Conservation (phyloP, 2,113 vertebrate genomes). For the Suncus etruscus region DNA sequence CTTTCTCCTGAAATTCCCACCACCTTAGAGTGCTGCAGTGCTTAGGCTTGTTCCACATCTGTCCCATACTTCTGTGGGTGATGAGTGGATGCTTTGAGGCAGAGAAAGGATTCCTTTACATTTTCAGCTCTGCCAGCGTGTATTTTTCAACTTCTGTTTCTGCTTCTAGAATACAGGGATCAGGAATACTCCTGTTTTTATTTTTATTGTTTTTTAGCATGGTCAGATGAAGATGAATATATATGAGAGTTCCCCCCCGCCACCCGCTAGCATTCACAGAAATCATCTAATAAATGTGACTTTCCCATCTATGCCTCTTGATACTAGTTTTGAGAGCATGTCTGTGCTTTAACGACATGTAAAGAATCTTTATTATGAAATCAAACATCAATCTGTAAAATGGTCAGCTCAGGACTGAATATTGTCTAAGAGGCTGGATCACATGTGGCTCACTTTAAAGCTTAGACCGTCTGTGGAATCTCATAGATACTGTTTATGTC, state of each 20-base stretch:
- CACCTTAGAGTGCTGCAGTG: background rate
- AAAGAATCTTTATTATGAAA: background rate
- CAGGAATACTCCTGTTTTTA: background rate
- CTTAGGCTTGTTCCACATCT: background rate
- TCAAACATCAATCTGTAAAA: background rate
- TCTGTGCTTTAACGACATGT: background rate
- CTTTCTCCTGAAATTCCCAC: background rate
- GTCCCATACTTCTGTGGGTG: rapidly evolving
- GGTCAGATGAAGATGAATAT: background rate
- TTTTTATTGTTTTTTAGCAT: background rate
- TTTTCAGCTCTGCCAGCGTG: background rate
- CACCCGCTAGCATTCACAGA: background rate
- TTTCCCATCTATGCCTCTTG: background rate
- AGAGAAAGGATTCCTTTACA: background rate
- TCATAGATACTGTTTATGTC: background rate
- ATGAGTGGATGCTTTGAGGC: rapidly evolving
- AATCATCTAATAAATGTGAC: background rate
- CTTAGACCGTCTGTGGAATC: background rate
- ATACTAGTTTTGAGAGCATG: background rate
- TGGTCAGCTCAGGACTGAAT: background rate
- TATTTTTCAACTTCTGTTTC: background rate
- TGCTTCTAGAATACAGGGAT: background rate
- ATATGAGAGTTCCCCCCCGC: background rate
- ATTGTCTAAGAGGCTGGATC: background rate
- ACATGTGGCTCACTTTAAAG: background rate